Conservation (phyloP, 2,113 vertebrate species). For the Hystrix brachyura region DNA sequence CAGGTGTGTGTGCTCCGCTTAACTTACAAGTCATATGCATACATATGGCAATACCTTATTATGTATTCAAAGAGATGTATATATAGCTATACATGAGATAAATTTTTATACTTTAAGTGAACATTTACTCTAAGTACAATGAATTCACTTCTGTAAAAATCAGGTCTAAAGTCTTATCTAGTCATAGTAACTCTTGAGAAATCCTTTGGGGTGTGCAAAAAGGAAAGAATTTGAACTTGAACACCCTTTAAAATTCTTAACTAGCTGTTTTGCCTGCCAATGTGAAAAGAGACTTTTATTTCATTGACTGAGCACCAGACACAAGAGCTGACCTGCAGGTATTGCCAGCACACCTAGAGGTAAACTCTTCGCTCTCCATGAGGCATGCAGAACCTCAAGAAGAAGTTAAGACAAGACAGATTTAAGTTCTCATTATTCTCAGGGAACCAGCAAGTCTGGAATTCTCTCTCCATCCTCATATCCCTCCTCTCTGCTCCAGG, state of each 20-base stretch:
- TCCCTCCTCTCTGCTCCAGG: neutral
- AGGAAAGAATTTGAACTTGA: neutral
- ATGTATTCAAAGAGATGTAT: neutral
- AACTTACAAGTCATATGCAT: neutral
- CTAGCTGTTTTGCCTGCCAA: neutral
- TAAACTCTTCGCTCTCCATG: fast-evolving
- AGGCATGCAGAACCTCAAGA: fast-evolving
- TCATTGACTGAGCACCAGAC: neutral
- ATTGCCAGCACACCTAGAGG: fast-evolving
- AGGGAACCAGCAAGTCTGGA: neutral
- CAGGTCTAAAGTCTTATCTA: neutral
- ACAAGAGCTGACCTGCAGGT: fast-evolving
- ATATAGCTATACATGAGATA: neutral
- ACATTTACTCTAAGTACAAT: neutral
- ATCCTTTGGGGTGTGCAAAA: neutral
- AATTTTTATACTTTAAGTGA: neutral
- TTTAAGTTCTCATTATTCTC: fast-evolving
- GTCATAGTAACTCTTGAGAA: constrained; percentile 2
- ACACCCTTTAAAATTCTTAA: neutral
- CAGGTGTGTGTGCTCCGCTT: neutral
- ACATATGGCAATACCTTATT: neutral
- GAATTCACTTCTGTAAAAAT: neutral
- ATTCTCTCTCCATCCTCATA: neutral
- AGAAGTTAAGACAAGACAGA: neutral
- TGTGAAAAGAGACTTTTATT: fast-evolving